A percentile compares a stretch with the other conserved stretches of the same genome.
phyloP scores from a whole-genome alignment of 2,797 vertebrate species.

The Yasuhikotakia modesta region DNA sequence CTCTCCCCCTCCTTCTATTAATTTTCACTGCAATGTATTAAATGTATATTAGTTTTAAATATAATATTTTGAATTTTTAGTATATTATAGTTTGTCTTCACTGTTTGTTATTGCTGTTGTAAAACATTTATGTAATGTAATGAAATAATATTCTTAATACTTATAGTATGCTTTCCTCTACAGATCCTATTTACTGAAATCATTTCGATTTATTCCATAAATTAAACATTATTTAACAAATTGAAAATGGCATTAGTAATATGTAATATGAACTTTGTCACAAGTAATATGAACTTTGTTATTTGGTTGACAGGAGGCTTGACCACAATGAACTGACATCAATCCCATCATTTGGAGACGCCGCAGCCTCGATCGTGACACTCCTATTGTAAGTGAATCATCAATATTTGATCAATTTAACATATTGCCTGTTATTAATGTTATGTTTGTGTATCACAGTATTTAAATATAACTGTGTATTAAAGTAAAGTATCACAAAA shows the following conservation, averaged over 20 bases:
- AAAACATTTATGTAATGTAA: no score
- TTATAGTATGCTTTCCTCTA: no score
- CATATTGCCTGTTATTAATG: not conserved
- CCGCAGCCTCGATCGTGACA: constrained; percentile 76
- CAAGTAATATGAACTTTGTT: constrained; percentile 12
- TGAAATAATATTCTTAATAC: no score
- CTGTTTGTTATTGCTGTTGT: no score
- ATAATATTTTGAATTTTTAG: no score
- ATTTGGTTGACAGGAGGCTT: constrained; percentile 78
- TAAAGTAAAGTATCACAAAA: not conserved
- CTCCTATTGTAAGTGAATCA: constrained; percentile 89
- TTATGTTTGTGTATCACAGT: not conserved
- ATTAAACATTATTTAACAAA: no score
- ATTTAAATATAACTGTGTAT: not conserved
- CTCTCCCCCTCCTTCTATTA: no score
- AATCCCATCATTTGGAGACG: constrained; percentile 84
- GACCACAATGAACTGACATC: constrained; percentile 89
- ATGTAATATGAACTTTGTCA: no score
- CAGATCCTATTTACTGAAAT: no score
- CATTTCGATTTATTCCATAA: no score
- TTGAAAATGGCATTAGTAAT: no score
- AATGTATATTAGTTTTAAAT: not conserved
- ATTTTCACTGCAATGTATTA: not conserved
- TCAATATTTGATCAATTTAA: not conserved
- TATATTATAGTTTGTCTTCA: not conserved